Evolutionary conservation across 2,113 vertebrate genomes (phyloP).

Genomic region (Tragelaphus buxtoni): DNA sequence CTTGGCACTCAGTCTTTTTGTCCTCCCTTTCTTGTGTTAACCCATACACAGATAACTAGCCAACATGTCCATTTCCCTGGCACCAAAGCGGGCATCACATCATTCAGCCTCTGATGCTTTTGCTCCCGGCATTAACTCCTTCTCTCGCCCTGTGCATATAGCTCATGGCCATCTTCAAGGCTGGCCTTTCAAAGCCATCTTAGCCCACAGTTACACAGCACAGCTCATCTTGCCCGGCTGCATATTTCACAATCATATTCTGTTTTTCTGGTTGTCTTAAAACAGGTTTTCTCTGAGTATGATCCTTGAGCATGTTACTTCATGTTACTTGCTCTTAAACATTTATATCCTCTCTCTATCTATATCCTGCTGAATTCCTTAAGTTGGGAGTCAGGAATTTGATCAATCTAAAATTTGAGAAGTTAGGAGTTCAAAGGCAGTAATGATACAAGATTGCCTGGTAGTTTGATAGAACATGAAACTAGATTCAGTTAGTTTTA

Average conservation of each 20-base stretch:
- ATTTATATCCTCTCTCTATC: background rate
- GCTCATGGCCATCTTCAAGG: background rate
- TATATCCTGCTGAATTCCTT: background rate
- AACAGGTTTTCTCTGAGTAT: background rate
- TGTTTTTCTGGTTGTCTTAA: background rate
- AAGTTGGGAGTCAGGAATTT: background rate
- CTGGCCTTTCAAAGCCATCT: background rate
- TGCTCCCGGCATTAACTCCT: background rate
- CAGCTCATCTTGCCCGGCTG: background rate
- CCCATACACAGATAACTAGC: background rate
- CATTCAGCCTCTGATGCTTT: background rate
- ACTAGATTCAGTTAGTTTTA: background rate
- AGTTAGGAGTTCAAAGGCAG: background rate
- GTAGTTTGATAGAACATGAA: background rate
- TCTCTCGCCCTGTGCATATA: background rate
- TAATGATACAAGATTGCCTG: background rate
- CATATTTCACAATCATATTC: background rate
- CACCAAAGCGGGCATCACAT: background rate
- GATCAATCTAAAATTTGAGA: background rate
- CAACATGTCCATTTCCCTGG: background rate
- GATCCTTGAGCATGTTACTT: background rate
- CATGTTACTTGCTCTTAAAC: background rate
- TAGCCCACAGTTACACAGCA: background rate
- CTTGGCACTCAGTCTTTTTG: background rate
- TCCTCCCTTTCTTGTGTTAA: background rate